Conservation (phyloP, 2,888 invertebrate species). For the Macrosoma leucophasiata region DNA sequence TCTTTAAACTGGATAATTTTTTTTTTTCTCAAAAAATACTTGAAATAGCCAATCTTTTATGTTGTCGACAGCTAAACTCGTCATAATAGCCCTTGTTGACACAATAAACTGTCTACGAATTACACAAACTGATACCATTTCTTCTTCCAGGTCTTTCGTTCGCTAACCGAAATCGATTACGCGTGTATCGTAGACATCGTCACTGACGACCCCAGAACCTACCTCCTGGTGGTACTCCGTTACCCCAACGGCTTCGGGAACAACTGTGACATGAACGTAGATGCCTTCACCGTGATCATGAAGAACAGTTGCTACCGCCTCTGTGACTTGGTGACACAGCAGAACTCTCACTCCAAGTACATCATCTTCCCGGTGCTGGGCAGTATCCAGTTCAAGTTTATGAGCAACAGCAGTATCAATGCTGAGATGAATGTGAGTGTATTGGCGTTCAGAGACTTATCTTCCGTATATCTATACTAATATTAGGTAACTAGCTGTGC, state of each 20-base stretch:
- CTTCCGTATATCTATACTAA: not conserved
- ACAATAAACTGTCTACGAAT: not conserved
- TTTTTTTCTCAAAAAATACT: not conserved
- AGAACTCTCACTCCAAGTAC: conserved; percentile 32
- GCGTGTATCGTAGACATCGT: conserved; percentile 51
- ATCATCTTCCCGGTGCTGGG: conserved; percentile 38
- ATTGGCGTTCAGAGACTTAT: not conserved
- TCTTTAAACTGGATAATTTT: not conserved
- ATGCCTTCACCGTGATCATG: conserved; percentile 46
- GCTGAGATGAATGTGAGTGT: conserved; percentile 50
- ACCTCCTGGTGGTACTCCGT: conserved; percentile 45
- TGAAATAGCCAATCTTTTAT: no score
- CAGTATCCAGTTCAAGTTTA: conserved; percentile 45
- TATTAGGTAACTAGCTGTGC: no score
- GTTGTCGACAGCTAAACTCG: no score
- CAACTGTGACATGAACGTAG: conserved; percentile 43
- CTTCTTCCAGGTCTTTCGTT: conserved; percentile 49
- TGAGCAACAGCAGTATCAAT: conserved; percentile 61
- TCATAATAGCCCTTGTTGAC: no score
- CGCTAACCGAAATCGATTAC: conserved; percentile 46
- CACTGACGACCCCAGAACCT: conserved; percentile 28
- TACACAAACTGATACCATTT: not conserved
- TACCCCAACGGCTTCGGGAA: conserved; percentile 41
- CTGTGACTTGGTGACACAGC: conserved; percentile 37
- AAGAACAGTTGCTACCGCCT: conserved; percentile 39